Conservation (phyloP, 1,140 invertebrate genomes). For the Uloborus diversus region DNA sequence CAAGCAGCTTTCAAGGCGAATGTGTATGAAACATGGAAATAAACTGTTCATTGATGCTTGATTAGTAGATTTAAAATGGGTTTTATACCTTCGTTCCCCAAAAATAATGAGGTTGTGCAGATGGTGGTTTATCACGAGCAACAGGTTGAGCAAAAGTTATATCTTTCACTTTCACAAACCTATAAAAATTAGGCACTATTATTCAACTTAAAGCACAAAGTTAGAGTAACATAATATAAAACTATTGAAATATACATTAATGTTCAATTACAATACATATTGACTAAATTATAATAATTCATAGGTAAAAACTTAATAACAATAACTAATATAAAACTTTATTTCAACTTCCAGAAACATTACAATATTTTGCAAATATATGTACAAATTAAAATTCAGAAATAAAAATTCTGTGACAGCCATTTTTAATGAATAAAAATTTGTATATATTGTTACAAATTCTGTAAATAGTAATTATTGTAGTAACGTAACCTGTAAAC, state of each 20-base stretch:
- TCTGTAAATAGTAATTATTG: too few relatives aligned
- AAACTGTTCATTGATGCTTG: too few relatives aligned
- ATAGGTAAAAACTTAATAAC: background rate
- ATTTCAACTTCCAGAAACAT: background rate
- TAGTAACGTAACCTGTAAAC: too few relatives aligned
- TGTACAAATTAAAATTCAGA: too few relatives aligned
- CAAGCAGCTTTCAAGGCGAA: too few relatives aligned
- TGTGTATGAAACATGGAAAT: too few relatives aligned
- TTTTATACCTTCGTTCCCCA: conserved; percentile 95
- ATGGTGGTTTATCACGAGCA: conserved; percentile 88
- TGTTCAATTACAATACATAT: conserved; percentile 42
- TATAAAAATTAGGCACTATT: too few relatives aligned
- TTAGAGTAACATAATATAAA: background rate
- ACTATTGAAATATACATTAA: background rate
- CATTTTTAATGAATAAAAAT: too few relatives aligned
- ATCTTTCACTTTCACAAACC: conserved; percentile 63
- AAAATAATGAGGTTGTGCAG: conserved; percentile 91
- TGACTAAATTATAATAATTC: conserved; percentile 44
- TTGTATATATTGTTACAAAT: too few relatives aligned
- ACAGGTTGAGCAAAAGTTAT: conserved; percentile 86
- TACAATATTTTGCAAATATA: too few relatives aligned
- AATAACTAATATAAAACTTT: background rate
- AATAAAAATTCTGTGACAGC: too few relatives aligned
- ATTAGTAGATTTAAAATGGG: too few relatives aligned
- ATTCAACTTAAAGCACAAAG: background rate